A percentile compares a stretch with the other conserved stretches of the same genome.
These are phyloP conservation scores for Drosophila lacertosa DNA, from an alignment of 1,140 invertebrate genomes.

Conservation along the genomic window DNA sequence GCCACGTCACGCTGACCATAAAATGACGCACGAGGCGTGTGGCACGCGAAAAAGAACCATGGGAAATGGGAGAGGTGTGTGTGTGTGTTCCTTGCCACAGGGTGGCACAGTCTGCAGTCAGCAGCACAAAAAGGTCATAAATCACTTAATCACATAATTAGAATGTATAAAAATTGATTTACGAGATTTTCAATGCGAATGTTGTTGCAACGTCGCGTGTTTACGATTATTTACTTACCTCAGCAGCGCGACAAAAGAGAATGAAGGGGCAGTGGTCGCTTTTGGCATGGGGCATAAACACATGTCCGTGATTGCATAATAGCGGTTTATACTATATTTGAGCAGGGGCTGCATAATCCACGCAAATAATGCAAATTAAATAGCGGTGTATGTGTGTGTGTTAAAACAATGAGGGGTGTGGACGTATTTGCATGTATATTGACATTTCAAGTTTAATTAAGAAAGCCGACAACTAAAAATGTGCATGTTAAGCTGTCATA, in stretches of 20 bases:
- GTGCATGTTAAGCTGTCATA: slow-evolving; percentile 1
- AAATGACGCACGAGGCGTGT: slow-evolving; percentile 36
- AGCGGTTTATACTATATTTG: slow-evolving; percentile 10
- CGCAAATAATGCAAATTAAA: slow-evolving; percentile 45
- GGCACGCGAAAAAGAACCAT: slow-evolving; percentile 12
- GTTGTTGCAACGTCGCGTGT: slow-evolving; percentile 67
- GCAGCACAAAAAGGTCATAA: slow-evolving; percentile 61
- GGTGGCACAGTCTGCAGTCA: slow-evolving; percentile 24
- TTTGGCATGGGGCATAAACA: slow-evolving; percentile 5
- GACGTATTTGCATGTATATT: slow-evolving; percentile 38
- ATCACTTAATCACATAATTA: slow-evolving; percentile 83
- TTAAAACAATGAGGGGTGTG: background rate
- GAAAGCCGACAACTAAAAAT: background rate
- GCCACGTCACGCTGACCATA: slow-evolving; percentile 50
- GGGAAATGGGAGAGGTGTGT: background rate
- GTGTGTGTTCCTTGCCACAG: slow-evolving; percentile 18
- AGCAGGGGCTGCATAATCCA: slow-evolving; percentile 22
- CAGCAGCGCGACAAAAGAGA: slow-evolving; percentile 2
- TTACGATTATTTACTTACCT: slow-evolving; percentile 73
- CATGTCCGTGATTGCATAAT: slow-evolving; percentile 47
- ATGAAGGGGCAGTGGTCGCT: background rate
- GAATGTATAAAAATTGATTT: slow-evolving; percentile 82
- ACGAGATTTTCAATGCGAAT: slow-evolving; percentile 77
- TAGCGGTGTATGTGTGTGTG: background rate
- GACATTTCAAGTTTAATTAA: slow-evolving; percentile 17